Conservation (phyloP, 2,888 invertebrate species). For the Tipula lateralis region DNA sequence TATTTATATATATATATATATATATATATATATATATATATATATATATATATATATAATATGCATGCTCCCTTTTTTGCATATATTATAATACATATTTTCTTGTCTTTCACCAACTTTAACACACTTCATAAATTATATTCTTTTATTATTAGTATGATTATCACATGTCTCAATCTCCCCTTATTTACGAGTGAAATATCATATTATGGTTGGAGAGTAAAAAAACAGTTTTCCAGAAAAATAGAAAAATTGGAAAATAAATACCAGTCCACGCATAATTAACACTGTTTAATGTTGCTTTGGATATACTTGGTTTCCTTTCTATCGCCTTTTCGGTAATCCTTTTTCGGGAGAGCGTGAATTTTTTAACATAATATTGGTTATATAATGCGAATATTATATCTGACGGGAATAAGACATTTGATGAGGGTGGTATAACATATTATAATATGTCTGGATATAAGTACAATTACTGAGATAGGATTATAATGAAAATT, state of each 20-base stretch:
- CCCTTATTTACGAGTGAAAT: neutral
- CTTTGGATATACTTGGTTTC: neutral
- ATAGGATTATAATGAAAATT: neutral
- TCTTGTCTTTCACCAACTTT: constrained; percentile 15
- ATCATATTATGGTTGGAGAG: neutral
- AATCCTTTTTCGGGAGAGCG: constrained; percentile 20
- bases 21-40: neutral
- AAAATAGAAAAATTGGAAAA: neutral
- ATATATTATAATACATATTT: neutral
- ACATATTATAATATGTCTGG: neutral
- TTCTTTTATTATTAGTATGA: constrained; percentile 15
- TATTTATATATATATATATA: too few species aligned
- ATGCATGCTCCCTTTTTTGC: neutral
- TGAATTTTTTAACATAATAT: constrained; percentile 2
- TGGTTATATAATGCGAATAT: neutral
- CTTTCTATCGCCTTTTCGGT: neutral
- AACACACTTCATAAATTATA: constrained; percentile 24
- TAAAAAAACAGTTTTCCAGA: neutral
- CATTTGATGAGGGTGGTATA: constrained; percentile 11
- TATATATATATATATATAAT: neutral
- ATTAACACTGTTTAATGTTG: constrained; percentile 15
- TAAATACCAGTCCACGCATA: neutral
- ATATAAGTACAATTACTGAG: neutral
- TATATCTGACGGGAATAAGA: neutral
- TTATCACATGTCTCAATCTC: constrained; percentile 24